These are phyloP conservation scores for Eupithecia inturbata DNA, from an alignment of 2,888 invertebrate genomes.

Conservation along the genomic window DNA sequence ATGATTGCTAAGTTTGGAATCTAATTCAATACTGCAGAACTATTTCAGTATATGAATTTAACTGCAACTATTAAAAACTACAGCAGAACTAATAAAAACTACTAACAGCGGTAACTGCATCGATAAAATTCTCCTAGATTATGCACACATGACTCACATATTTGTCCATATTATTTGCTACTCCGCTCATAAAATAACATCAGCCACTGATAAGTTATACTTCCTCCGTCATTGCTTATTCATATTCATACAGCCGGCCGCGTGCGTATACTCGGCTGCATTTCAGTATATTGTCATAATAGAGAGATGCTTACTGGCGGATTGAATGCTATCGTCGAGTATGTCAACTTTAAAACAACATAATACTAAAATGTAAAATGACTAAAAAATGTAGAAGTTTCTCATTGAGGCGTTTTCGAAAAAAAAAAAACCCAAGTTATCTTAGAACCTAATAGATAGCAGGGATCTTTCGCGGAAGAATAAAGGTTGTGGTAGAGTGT, in stretches of 20 bases:
- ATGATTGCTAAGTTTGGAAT: background rate
- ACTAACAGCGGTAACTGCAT: background rate
- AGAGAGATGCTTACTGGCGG: background rate
- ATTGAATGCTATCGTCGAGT: background rate
- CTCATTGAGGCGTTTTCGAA: no score
- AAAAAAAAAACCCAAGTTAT: no score
- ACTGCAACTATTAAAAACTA: background rate
- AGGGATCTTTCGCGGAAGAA: no score
- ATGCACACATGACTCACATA: background rate
- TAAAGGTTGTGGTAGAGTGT: no score
- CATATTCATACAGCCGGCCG: background rate
- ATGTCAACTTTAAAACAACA: background rate
- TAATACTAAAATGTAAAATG: background rate
- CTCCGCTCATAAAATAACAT: slow-evolving; percentile 15
- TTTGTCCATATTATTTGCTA: background rate
- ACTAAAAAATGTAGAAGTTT: background rate
- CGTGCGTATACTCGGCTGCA: background rate
- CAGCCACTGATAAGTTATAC: slow-evolving; percentile 14
- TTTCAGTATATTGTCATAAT: background rate
- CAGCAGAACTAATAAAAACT: background rate
- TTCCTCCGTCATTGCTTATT: slow-evolving; percentile 20
- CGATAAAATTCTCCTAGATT: background rate
- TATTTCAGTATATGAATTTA: background rate
- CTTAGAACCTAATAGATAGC: no score
- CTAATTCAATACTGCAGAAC: background rate